Conservation (phyloP, 2,797 vertebrate genomes). For the Columba guinea region DNA sequence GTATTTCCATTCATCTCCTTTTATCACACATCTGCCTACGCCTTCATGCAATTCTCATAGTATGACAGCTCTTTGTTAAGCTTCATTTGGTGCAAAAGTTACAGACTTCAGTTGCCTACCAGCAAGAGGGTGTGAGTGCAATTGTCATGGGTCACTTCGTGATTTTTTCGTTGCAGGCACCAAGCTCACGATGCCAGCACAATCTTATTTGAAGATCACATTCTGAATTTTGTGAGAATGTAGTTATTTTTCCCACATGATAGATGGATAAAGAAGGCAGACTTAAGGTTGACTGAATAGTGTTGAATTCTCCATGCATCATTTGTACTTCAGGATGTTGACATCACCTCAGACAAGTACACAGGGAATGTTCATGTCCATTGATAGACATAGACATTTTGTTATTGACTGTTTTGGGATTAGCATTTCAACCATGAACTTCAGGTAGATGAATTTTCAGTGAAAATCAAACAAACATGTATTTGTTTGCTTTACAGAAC, state of each 20-base stretch:
- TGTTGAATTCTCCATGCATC: rapidly evolving
- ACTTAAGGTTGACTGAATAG: neutral
- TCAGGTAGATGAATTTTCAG: neutral
- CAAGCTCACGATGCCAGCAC: rapidly evolving
- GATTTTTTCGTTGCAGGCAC: rapidly evolving
- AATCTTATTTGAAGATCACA: neutral
- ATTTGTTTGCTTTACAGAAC: neutral
- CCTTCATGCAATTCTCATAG: neutral
- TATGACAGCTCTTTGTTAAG: neutral
- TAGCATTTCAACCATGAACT: neutral
- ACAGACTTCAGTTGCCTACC: neutral
- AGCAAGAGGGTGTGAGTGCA: neutral
- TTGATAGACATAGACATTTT: neutral
- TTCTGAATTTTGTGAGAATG: neutral
- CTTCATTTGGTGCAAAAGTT: neutral
- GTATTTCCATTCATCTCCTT: neutral
- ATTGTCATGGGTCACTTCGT: neutral
- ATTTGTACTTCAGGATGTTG: neutral
- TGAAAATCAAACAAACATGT: neutral
- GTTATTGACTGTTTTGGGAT: neutral
- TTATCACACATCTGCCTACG: neutral
- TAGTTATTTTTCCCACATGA: neutral
- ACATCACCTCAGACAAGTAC: neutral
- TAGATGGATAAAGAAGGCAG: neutral
- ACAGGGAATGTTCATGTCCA: neutral